Evolutionary conservation across 1,140 invertebrate genomes (phyloP), one percentile per base, ranked within the genome.

Genomic region (Brachystomella parvula): DNA sequence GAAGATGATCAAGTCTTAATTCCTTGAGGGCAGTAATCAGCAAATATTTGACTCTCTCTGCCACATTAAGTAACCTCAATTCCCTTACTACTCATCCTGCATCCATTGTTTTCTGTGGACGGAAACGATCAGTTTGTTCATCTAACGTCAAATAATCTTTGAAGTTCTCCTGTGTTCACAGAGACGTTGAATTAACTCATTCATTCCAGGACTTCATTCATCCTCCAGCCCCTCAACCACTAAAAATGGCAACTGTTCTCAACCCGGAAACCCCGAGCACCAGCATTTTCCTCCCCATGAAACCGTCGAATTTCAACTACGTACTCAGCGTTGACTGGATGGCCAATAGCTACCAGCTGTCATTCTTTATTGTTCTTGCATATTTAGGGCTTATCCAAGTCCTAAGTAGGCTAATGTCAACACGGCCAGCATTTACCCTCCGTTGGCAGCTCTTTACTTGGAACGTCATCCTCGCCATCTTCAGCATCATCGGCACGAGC

Each of bases 381-480:
- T 53, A 53, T 24, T 53, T 53, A 26, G 49, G 12, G 12, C 49
- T 53, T 26, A 17, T 12, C 24, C 24, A 53, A 15, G 6, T 15
- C 15, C 6, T 17, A 9, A 26, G 17, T 21, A 35, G 24, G 15
- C n/a, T 35, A 28, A 21, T 28, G 31, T 28, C 59, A 32, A 24
- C 35, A 19, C 12, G 59, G 58, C 15, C 12, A 15, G 6, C 29
- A 26, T 24, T 60, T 15, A 32, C 12, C 17, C 58, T 62, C 17
- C 30, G 60, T 6, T 31, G 24, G n/a, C 30, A 26, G 17, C 81
- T 99, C 9, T 87, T 88, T 65, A 75, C 91, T 70, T 99, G 96
- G 96, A 98, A 97, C 80, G 86, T 88, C 59, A 77, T 88, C 67
- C 79, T 99, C 68, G 95, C 94, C 2, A 81, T 88, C n/a, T 98